Evolutionary conservation across 2,888 invertebrate species (phyloP), one percentile per base, ranked within the genome.

Genomic region (Trachelus tabidus): DNA sequence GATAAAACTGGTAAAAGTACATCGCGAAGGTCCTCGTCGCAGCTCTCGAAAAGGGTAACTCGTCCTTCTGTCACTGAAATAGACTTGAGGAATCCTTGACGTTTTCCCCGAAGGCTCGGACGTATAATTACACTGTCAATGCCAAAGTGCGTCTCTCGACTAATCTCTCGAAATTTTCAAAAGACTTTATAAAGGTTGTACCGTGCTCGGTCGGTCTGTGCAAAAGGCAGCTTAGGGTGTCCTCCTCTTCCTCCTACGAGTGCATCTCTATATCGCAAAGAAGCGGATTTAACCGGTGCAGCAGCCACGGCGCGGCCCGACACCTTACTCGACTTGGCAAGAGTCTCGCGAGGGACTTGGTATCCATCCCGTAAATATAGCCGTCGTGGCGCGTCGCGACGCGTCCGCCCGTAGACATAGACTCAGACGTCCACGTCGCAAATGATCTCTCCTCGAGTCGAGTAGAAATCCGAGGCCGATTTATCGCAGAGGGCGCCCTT

Each of bases 311-410:
- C 79, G 76, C 79, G 73, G 76, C 85, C 85, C 87, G 89, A 88
- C 89, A 88, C 87, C 87, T 88, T 89, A 88, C 89, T 89, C 89
- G 89, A 89, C 87, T 89, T 89, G 89, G 89, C 88, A 88, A 87
- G 87, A 81, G 81, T 83, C 85, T 86, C 85, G 56, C 56, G 23
- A 56, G 56, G 9, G 23, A 56, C 56, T 56, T 56, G 56, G 56
- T 23, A 56, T 56, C 86, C 86, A 85, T 83, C 83, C 86, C 83
- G 81, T 87, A 87, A 87, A 87, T 87, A 87, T 87, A 88, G 86
- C 86, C 82, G 73, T 81, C 85, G 80, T 80, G 78, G 56, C 56
- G 23, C 56, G 56, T 23, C 56, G 56, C 75, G 56, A 56, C 56
- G 23, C 23, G 56, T 23, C 56, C 56, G 56, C 23, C 23, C 23